phyloP scores from a whole-genome alignment of 2,888 invertebrate genomes.

The Dolichopus griseipennis region DNA sequence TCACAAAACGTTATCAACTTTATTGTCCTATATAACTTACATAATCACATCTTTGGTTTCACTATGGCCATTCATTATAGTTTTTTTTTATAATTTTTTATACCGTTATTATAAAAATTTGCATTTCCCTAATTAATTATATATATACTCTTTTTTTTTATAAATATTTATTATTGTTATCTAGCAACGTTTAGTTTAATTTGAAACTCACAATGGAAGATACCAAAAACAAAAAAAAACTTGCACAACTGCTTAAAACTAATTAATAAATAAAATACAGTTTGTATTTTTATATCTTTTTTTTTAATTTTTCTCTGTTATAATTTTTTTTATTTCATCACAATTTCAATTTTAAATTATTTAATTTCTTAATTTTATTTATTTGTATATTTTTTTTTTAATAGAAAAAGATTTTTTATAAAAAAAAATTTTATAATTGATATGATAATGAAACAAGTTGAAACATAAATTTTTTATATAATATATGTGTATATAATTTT shows the following conservation, averaged over 20 bases:
- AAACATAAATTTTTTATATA: no score
- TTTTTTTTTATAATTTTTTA: no score
- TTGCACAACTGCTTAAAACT: not conserved
- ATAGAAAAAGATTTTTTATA: not conserved
- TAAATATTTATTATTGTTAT: no score
- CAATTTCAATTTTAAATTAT: not conserved
- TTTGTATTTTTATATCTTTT: constrained; percentile 2
- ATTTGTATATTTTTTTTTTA: no score
- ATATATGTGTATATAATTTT: no score
- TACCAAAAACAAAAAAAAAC: not conserved
- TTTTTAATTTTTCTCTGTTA: not conserved
- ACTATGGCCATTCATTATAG: no score
- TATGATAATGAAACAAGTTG: not conserved
- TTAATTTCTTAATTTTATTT: no score
- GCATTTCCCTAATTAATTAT: not conserved
- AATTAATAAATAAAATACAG: not conserved
- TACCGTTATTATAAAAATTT: not conserved
- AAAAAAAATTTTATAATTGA: not conserved
- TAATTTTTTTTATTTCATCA: not conserved
- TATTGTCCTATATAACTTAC: no score
- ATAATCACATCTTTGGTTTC: no score
- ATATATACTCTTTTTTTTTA: no score
- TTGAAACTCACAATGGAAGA: not conserved
- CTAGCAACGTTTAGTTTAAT: no score
- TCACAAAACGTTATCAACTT: no score